Evolutionary conservation across 92 coral and sea anemone genomes (phyloP), one percentile per base, ranked within the genome.

Genomic region (Chrysogorgia sp.): DNA sequence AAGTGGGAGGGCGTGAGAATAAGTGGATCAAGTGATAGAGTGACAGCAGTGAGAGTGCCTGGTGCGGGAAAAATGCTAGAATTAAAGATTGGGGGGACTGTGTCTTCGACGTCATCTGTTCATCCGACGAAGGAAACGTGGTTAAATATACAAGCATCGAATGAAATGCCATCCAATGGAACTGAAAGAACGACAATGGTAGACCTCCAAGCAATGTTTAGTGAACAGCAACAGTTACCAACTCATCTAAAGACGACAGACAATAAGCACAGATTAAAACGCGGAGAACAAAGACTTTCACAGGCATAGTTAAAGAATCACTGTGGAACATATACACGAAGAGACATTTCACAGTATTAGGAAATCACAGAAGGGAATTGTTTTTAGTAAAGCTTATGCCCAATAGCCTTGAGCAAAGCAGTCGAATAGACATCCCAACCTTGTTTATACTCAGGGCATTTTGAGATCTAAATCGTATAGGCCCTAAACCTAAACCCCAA

Each of bases 51-150:
- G 17, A 40, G 75, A 34, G 10, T 45, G 7, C 75, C 75, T 45
- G 75, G 75, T 26, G 21, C 21, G 26, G 32, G 58, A 41, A 68
- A 52, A 35, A 68, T 68, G 37, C 9, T 47, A 8, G 57, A 68
- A 45, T 24, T 68, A 28, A 40, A 41, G 17, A 19, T 68, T 68
- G 75, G 78, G 1, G 78, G 78, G 0, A 71, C 78, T 17, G 64
- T 71, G 10, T 71, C 78, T 50, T 71, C 78, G 2, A 71, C 78
- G n/a, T 71, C 78, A 19, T 71, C 78, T 3, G 63, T 71, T 50
- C 78, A 71, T 55, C 78, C 78, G 8, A 71, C 78, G 8, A 55
- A 30, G 34, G 78, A 71, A 55, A 71, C 78, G 21, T 71, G 78
- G 78, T 53, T 71, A 71, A 55, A 71, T 71, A 55, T 71, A 3